Evolutionary conservation across 2,888 invertebrate genomes (phyloP).

Genomic region (Pemphredon lugubris): DNA sequence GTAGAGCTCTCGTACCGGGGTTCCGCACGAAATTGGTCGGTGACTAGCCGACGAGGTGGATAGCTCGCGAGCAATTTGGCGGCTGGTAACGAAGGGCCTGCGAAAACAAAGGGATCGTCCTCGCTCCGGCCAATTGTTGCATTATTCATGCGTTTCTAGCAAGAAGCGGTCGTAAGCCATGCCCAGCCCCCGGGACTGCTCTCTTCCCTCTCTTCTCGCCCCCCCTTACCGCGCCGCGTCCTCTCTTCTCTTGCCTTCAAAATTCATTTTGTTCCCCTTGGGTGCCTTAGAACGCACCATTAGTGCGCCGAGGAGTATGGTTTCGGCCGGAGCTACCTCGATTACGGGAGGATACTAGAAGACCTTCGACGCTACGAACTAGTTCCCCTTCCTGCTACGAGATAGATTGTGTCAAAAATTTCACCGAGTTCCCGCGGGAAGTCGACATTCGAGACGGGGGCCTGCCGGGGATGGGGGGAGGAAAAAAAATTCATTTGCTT

Average conservation of each 20-base stretch:
- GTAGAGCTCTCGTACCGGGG: constrained; percentile 16
- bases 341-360: constrained; percentile 54
- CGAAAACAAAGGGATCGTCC: constrained; percentile 71
- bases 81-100: constrained; percentile 75
- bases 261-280: constrained; percentile 69
- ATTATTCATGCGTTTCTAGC: constrained; percentile 72
- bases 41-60: constrained; percentile 64
- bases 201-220: constrained; percentile 34
- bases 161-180: constrained; percentile 69
- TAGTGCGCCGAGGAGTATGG: constrained; percentile 55
- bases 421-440: constrained; percentile 18
- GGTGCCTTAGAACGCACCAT: constrained; percentile 64
- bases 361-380: constrained; percentile 47
- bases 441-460: no score
- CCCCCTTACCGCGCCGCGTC: constrained; percentile 37
- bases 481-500: no score
- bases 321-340: constrained; percentile 45
- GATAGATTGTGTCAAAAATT: constrained; percentile 43
- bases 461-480: no score
- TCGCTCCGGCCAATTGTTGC: constrained; percentile 68
- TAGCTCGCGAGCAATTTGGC: constrained; percentile 75
- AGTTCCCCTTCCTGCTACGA: constrained; percentile 34
- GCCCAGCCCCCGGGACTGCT: constrained; percentile 62
- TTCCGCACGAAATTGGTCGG: constrained; percentile 60
- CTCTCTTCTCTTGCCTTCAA: constrained; percentile 55